Base-by-base conservation (phyloP, 2,797 vertebrate species). In the Trachurus trachurus region DNA sequence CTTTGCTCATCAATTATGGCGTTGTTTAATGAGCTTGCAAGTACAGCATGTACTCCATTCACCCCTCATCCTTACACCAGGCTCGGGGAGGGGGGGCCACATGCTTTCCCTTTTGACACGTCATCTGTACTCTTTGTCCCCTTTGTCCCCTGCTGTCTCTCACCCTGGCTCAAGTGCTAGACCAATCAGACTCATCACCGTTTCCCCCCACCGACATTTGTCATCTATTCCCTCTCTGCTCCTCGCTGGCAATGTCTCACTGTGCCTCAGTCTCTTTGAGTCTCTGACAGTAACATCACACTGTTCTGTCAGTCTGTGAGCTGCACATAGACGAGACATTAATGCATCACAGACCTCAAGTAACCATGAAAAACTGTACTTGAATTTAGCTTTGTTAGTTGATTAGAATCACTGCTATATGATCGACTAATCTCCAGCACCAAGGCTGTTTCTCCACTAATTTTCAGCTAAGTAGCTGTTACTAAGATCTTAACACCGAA, bases 11-110 rank as follows among this genome's bases (percentile, higher is more conserved):
- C 83, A 87, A 76, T 86, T 89, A 83, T 49, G 8, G 9, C 11
- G 11, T 31, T 75, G 78, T 78, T 87, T 90, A 92, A 91, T 87
- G 86, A 89, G 87, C 87, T 83, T 76, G 76, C 80, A 80, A 82
- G 79, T 88, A 69, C 80, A 76, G 54, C 66, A 9, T 74, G 63
- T 73, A 40, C 76, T 60, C 57, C 47, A 40, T 75, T 75, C 75
- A 22, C 56, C 67, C 63, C 61, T 73, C 74, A 80, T 82, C 81
- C 76, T 67, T 26, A 53, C 80, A 62, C 70, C 74, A 66, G 73
- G 66, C 65, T 19, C 3, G 3, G 9, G 44, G 66, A 7, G 31
- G 31, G 26, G 26, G 26, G n/a, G n/a, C 76, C 45, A 19, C 49
- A 58, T 50, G 73, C 60, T 54, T 50, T 67, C 64, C 72, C 54